phyloP scores from a whole-genome alignment of 2,797 vertebrate genomes.

The Tokudaia muenninki region DNA sequence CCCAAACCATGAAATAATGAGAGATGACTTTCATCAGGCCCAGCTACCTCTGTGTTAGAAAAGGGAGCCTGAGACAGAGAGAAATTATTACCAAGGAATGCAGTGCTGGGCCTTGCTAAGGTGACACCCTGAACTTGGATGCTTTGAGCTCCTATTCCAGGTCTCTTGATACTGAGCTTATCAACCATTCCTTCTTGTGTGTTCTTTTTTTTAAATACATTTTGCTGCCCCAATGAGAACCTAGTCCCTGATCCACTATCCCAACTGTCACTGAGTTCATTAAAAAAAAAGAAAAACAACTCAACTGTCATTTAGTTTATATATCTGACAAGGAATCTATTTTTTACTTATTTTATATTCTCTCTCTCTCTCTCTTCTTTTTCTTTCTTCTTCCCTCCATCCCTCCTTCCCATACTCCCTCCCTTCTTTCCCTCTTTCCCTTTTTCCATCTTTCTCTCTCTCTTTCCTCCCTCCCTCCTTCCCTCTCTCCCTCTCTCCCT shows the following conservation, averaged over 20 bases:
- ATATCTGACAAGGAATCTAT: neutral
- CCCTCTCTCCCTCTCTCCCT: neutral
- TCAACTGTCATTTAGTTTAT: neutral
- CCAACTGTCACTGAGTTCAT: neutral
- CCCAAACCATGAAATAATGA: constrained; percentile 64
- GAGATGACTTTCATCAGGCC: constrained; percentile 33
- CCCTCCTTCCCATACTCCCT: neutral
- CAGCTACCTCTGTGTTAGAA: constrained; percentile 44
- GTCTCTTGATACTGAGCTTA: too few species aligned
- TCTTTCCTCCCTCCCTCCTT: neutral
- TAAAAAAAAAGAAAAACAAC: neutral
- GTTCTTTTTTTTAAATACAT: neutral
- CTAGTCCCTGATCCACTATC: neutral
- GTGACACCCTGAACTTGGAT: neutral
- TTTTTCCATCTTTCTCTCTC: neutral
- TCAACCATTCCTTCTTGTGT: neutral
- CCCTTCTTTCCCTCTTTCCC: too few species aligned
- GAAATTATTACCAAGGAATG: neutral
- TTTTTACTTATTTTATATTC: neutral
- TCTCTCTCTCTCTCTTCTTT: too few species aligned
- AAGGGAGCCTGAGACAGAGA: neutral
- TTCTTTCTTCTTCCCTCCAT: neutral
- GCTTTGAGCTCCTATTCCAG: neutral
- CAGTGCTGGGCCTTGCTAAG: neutral
- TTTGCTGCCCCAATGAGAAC: neutral